phyloP scores from a whole-genome alignment of 1,140 invertebrate species.

The Muscidifurax raptorellus region DNA sequence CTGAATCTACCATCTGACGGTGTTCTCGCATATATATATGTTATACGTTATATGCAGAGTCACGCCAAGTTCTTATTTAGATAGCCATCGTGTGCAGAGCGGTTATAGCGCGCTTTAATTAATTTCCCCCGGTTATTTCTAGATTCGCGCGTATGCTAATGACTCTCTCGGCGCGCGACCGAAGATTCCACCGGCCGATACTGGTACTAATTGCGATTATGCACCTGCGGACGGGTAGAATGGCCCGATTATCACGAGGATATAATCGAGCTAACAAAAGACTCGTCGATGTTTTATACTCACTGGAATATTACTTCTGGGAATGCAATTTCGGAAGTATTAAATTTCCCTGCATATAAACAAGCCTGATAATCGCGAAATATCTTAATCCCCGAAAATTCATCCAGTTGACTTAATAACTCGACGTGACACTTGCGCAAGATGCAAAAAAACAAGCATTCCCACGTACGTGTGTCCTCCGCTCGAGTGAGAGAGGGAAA shows the following conservation, averaged over 20 bases:
- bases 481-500: neutral
- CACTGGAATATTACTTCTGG: too few species aligned
- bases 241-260: neutral
- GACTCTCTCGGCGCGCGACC: neutral
- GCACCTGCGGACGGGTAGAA: constrained; percentile 31
- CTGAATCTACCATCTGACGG: constrained; percentile 30
- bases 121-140: constrained; percentile 52
- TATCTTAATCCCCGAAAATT: neutral
- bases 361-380: too few species aligned
- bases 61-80: constrained; percentile 64
- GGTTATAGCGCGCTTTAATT: constrained; percentile 56
- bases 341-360: neutral
- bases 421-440: neutral
- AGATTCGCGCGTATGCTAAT: constrained; percentile 59
- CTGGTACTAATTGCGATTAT: constrained; percentile 55
- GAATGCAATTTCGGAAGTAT: neutral
- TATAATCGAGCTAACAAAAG: neutral
- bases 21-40: neutral
- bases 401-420: too few species aligned
- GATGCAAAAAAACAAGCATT: constrained; percentile 23
- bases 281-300: neutral
- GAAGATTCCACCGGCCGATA: constrained; percentile 55
- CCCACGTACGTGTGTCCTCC: neutral
- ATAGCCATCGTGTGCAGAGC: constrained; percentile 57
- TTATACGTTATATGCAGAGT: constrained; percentile 53